phyloP scores from a whole-genome alignment of 2,888 invertebrate genomes.

The Brassicogethes aeneus region DNA sequence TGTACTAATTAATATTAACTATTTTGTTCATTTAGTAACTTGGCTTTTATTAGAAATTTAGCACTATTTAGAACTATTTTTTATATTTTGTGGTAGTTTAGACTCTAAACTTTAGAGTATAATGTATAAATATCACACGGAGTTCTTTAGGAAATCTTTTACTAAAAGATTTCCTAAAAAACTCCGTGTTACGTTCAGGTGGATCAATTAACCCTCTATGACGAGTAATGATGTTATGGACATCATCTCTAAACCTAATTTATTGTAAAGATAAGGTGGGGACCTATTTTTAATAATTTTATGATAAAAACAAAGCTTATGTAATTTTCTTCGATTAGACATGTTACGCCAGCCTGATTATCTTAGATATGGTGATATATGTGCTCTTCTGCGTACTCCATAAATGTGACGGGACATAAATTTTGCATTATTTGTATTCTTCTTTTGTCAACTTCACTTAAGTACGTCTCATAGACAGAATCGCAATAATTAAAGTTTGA shows the following conservation, averaged over 20 bases:
- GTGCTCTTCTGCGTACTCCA: neutral
- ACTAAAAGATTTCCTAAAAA: conserved; percentile 1
- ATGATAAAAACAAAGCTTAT: neutral
- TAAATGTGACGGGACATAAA: neutral
- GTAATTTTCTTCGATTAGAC: too few species aligned
- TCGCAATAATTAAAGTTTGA: too few species aligned
- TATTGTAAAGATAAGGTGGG: conserved; percentile 1
- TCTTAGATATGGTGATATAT: neutral
- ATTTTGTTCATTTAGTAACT: neutral
- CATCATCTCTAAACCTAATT: conserved; percentile 1
- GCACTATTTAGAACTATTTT: neutral
- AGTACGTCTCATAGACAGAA: too few species aligned
- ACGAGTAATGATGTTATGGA: too few species aligned
- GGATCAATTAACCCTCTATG: neutral
- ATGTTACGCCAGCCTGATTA: neutral
- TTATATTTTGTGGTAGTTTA: conserved; percentile 1
- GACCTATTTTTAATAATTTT: too few species aligned
- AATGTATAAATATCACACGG: neutral
- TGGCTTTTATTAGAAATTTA: neutral
- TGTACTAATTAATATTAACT: neutral
- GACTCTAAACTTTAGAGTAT: conserved; percentile 1
- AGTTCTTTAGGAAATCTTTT: too few species aligned
- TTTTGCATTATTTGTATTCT: neutral
- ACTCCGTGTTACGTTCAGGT: neutral
- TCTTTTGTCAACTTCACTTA: too few species aligned